These are phyloP conservation scores for Diorhabda sublineata DNA, from an alignment of 1,140 invertebrate genomes.

Conservation along the genomic window DNA sequence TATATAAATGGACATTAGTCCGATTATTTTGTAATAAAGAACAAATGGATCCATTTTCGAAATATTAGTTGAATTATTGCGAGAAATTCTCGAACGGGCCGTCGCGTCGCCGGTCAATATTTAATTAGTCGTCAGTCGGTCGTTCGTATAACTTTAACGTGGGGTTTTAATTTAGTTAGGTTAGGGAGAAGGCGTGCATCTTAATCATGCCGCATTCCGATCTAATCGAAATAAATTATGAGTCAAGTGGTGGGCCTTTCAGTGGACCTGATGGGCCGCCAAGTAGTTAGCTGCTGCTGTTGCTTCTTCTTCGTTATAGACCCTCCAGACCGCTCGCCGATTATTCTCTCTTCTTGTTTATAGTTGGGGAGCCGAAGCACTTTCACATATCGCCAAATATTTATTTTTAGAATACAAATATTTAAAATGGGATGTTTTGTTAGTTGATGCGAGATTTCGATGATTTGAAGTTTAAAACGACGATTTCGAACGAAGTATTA, in stretches of 20 bases:
- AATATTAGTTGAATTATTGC: too few species aligned
- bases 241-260: conserved; percentile 25
- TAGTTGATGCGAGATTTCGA: too few species aligned
- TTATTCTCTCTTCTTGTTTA: not conserved
- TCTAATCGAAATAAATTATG: conserved; percentile 37
- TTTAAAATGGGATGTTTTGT: too few species aligned
- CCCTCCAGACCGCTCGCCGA: conserved; percentile 1
- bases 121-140: conserved; percentile 29
- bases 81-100: not conserved
- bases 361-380: not conserved
- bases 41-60: too few species aligned
- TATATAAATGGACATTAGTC: too few species aligned
- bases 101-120: conserved; percentile 18
- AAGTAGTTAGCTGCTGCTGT: conserved; percentile 17
- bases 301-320: not conserved
- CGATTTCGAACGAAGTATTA: too few species aligned
- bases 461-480: too few species aligned
- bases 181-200: conserved; percentile 27
- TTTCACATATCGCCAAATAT: too few species aligned
- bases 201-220: conserved; percentile 35
- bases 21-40: too few species aligned
- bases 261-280: conserved; percentile 24
- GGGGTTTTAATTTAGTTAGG: conserved; percentile 32
- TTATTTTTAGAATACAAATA: too few species aligned
- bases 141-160: conserved; percentile 25